phyloP scores from a whole-genome alignment of 2,113 vertebrate species.

The Ameiurus melas region DNA sequence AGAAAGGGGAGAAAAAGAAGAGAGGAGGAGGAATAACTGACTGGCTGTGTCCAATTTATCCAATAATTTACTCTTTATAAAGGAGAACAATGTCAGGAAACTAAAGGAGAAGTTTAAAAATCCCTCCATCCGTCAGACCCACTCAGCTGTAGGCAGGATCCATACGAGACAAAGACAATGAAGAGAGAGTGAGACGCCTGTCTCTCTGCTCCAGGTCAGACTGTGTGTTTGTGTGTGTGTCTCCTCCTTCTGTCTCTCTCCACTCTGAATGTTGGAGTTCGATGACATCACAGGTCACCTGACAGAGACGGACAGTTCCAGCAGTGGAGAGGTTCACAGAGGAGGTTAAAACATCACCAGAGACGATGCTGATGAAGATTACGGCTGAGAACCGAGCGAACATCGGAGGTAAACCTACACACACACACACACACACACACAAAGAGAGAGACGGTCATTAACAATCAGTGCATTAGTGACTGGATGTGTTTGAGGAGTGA shows the following conservation, averaged over 20 bases:
- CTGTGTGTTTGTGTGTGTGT: slow-evolving; percentile 15
- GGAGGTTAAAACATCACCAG: slow-evolving; percentile 79
- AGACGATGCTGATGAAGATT: slow-evolving; percentile 93
- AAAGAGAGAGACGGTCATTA: background rate
- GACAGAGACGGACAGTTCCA: slow-evolving; percentile 42
- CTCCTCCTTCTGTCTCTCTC: background rate
- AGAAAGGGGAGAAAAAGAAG: background rate
- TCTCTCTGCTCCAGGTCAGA: slow-evolving; percentile 35
- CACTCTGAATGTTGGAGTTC: slow-evolving; percentile 19
- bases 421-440: background rate
- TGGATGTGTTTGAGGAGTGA: background rate
- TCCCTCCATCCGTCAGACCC: slow-evolving; percentile 25
- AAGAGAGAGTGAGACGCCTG: background rate
- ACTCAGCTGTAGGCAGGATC: slow-evolving; percentile 48
- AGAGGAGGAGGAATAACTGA: background rate
- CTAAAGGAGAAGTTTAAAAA: slow-evolving; percentile 18
- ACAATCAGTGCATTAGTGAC: background rate
- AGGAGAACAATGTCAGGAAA: background rate
- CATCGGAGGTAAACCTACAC: slow-evolving; percentile 88
- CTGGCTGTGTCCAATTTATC: background rate
- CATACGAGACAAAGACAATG: slow-evolving; percentile 15
- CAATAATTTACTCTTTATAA: slow-evolving; percentile 9
- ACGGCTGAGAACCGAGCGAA: slow-evolving; percentile 92
- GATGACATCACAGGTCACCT: slow-evolving; percentile 44
- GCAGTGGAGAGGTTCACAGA: slow-evolving; percentile 41